Evolutionary conservation across 2,113 vertebrate species (phyloP).

Genomic region (Carettochelys insculpta): DNA sequence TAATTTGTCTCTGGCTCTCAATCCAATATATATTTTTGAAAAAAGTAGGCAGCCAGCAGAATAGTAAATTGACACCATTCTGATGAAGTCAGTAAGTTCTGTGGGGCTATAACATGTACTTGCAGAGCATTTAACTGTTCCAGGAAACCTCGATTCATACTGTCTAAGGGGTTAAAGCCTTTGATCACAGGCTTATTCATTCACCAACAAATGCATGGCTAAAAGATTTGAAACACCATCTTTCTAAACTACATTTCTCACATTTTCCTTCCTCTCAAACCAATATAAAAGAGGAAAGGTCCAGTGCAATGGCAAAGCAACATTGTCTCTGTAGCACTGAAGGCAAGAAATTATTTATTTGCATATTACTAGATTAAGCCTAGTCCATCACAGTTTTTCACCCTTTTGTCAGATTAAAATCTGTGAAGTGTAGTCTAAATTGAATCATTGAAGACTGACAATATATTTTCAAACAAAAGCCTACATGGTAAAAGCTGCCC

Average conservation of each 20-base stretch:
- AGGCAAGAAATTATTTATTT: neutral
- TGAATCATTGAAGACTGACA: neutral
- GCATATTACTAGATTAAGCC: neutral
- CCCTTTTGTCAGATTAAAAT: neutral
- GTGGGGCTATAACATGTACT: neutral
- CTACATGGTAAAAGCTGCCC: neutral
- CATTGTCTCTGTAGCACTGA: neutral
- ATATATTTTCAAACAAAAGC: neutral
- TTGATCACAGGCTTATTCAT: neutral
- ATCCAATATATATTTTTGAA: neutral
- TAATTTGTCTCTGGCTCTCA: neutral
- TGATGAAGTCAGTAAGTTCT: neutral
- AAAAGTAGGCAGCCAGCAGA: neutral
- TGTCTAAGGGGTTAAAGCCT: neutral
- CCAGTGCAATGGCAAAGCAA: neutral
- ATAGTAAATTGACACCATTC: neutral
- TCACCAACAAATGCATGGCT: neutral
- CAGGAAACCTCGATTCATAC: neutral
- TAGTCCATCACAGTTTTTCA: neutral
- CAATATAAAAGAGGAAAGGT: neutral
- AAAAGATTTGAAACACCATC: neutral
- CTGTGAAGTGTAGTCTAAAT: neutral
- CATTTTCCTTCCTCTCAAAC: neutral
- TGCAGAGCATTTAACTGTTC: neutral
- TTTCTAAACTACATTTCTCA: neutral